Conservation (phyloP, 1,140 invertebrate species). For the Adoxophyes honmai region DNA sequence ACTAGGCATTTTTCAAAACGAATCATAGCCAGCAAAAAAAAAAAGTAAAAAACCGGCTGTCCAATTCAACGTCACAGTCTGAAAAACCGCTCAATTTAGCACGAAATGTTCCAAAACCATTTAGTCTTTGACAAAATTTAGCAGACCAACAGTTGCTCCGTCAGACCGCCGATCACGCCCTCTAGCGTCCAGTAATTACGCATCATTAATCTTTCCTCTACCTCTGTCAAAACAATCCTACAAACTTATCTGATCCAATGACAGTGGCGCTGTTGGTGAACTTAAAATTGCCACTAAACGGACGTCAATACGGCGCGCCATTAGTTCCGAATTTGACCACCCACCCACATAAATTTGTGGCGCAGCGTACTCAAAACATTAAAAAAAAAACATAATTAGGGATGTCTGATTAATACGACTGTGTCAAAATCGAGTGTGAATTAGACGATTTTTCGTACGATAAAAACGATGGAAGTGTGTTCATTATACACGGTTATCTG, state of each 20-base stretch:
- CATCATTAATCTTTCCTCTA: constrained; percentile 10
- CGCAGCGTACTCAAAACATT: background rate
- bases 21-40: too few species aligned
- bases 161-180: constrained; percentile 4
- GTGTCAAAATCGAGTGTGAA: constrained; percentile 13
- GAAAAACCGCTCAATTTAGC: constrained; percentile 37
- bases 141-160: background rate
- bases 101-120: too few species aligned
- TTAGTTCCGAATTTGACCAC: too few species aligned
- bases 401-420: constrained; percentile 6
- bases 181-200: constrained; percentile 8
- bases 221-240: constrained; percentile 15
- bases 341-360: too few species aligned
- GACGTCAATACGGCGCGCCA: too few species aligned
- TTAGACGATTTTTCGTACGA: constrained; percentile 1
- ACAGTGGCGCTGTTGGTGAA: too few species aligned
- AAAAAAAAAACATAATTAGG: constrained; percentile 10
- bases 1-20: too few species aligned
- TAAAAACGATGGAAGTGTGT: constrained; percentile 7
- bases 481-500: constrained; percentile 10
- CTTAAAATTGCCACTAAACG: too few species aligned
- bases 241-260: too few species aligned
- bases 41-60: too few species aligned
- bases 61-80: too few species aligned
- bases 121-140: too few species aligned